Base-by-base conservation (phyloP, 2,113 vertebrate genomes). In the Amphilophus citrinellus region DNA sequence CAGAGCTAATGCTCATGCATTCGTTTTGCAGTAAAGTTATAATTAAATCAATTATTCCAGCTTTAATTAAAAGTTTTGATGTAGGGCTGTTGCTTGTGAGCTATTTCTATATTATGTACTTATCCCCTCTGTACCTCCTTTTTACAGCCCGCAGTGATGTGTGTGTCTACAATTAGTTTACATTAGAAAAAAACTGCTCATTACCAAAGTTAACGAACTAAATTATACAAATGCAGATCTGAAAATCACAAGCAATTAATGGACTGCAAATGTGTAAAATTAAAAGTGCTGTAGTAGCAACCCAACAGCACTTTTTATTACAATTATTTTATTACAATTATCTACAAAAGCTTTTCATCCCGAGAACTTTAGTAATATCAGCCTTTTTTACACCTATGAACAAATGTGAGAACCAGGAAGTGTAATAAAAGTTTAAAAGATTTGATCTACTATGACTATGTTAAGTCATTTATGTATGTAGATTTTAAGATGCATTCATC, bases 271-370 rank as follows among this genome's bases (percentile, higher is more conserved):
- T 35, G 24, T 53, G 32, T 56, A 3, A 73, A 53, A 56, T n/a
- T 73, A 32, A 32, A 73, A 30, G 27, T 73, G 68, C 68, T 56
- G 47, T 4, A 30, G 66, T 0, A 5, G 27, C 42, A 30, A 30
- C 44, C 32, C 44, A 15, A 47, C 13, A 47, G 4, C 44, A 14
- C 44, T 44, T 22, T n/a, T n/a, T n/a, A n/a, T n/a, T n/a, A n/a
- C n/a, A n/a, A n/a, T n/a, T n/a, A n/a, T n/a, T n/a, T n/a, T n/a
- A 13, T 44, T 44, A 11, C 10, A 13, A 13, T 44, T 44, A 1
- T 0, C 0, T 50, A 20, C 39, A 27, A 27, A 71, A 71, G 27
- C 24, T 0, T 50, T 18, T 71, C 42, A 30, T 30, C 66, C 44
- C 24, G 2, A 47, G 15, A 47, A 47, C 4, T 47, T 47, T 15